These are phyloP conservation scores for Sebastes oblongus DNA, from an alignment of 2,797 vertebrate species.

Conservation along the genomic window DNA sequence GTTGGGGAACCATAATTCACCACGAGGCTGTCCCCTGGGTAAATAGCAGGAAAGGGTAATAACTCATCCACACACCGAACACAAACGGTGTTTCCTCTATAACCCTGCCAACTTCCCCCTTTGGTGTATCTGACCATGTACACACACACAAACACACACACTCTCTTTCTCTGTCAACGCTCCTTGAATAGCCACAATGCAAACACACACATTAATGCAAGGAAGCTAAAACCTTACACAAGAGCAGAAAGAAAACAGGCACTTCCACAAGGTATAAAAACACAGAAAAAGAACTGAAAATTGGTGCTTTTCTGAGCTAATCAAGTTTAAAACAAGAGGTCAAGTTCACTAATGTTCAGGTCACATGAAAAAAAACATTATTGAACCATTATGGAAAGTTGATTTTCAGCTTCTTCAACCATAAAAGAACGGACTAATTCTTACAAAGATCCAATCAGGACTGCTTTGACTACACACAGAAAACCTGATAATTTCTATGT, in stretches of 20 bases:
- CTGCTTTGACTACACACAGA: neutral
- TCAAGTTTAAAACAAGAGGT: neutral
- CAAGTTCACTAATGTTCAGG: neutral
- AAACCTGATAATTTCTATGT: neutral
- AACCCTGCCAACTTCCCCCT: constrained; percentile 71
- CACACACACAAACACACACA: constrained; percentile 8
- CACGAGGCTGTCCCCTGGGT: constrained; percentile 42
- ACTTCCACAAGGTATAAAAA: neutral
- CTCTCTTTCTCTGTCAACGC: constrained; percentile 6
- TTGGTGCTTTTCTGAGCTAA: neutral
- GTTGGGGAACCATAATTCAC: constrained; percentile 71
- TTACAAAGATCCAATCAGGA: neutral
- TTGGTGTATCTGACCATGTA: constrained; percentile 36
- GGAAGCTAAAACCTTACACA: neutral
- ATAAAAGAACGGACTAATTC: neutral
- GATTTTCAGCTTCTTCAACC: neutral
- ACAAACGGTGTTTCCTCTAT: constrained; percentile 75
- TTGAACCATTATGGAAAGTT: neutral
- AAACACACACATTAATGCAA: constrained; percentile 24
- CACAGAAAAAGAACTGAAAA: neutral
- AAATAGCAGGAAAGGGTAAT: constrained; percentile 81
- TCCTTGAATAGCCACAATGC: neutral
- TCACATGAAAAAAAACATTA: neutral
- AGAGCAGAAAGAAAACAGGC: neutral
- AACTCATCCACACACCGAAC: constrained; percentile 78